Base-by-base conservation (phyloP, 2,888 invertebrate species). In the Panzeria rudis region DNA sequence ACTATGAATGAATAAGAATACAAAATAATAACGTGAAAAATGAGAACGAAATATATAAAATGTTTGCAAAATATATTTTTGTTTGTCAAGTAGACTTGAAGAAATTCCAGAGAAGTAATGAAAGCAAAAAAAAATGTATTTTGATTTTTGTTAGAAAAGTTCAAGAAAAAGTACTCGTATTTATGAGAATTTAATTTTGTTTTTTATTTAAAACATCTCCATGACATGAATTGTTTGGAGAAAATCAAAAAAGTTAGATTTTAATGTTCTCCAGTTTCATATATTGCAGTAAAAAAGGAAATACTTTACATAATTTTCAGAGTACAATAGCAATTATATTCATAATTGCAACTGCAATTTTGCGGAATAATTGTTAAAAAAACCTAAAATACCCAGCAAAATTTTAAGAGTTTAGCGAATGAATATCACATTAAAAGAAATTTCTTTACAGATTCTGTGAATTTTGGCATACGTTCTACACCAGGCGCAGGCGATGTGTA, bases 11-110 rank as follows among this genome's bases (percentile, higher is more conserved):
- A 38, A 66, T 20, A n/a, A 38, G 1, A 23, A 32, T 25, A 52
- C 13, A 79, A 77, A 71, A 50, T 71, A 61, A 62, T 35, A n/a
- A 52, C 5, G 52, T 29, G 20, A 20, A 62, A 52, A 54, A 61
- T 38, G 20, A 62, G 29, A 11, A 20, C 17, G 20, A 62, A 71
- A n/a, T 15, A 20, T 52, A 20, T 52, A 41, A 41, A 56, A 41
- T 62, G 32, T 35, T 62, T 50, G 59, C 6, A 17, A 52, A 76
- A 38, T 8, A 38, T 32, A 32, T 38, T 62, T 25, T 38, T 23
- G n/a, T 73, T 38, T 38, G 50, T 15, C 8, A 47, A 59, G 35
- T 17, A 50, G 32, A 56, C 77, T 68, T 77, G 1, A 76, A 66
- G 56, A 76, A 76, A 32, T 41, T 5, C 5, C 3, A 20, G 38